These are phyloP conservation scores for Brachionus angularis DNA, from an alignment of 1,140 invertebrate species.

Conservation along the genomic window DNA sequence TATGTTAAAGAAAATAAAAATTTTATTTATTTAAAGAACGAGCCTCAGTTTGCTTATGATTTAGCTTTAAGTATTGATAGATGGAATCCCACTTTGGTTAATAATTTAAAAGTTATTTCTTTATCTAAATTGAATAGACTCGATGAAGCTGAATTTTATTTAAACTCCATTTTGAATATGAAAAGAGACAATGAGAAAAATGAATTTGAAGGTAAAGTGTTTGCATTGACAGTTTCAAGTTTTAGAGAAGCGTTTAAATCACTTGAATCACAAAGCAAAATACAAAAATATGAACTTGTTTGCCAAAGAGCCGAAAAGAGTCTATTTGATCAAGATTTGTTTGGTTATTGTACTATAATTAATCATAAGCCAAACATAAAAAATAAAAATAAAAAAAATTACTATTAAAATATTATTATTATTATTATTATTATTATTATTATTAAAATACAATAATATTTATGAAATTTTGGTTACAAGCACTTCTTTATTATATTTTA, in stretches of 20 bases:
- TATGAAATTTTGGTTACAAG: too few relatives aligned
- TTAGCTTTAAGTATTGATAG: neutral
- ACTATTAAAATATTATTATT: too few relatives aligned
- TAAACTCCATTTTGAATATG: conserved; percentile 17
- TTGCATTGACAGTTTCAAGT: conserved; percentile 3
- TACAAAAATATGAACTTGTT: conserved; percentile 2
- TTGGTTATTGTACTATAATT: conserved; percentile 20
- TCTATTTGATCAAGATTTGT: conserved; percentile 16
- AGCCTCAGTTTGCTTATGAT: conserved; percentile 13
- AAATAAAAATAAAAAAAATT: too few relatives aligned
- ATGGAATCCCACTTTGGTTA: conserved; percentile 3
- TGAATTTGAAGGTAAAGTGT: conserved; percentile 28
- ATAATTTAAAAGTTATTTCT: conserved; percentile 31
- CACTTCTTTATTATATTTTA: too few relatives aligned
- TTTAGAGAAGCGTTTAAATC: neutral
- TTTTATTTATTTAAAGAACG: conserved; percentile 12
- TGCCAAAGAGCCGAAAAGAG: neutral
- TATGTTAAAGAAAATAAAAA: neutral
- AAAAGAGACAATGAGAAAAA: neutral
- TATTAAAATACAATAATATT: too few relatives aligned
- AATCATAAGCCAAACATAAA: too few relatives aligned
- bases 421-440: too few relatives aligned
- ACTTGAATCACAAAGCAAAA: neutral
- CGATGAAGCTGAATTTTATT: conserved; percentile 3
- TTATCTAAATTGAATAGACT: neutral